phyloP scores from a whole-genome alignment of 2,797 vertebrate species.

The Lycodopsis pacificus region DNA sequence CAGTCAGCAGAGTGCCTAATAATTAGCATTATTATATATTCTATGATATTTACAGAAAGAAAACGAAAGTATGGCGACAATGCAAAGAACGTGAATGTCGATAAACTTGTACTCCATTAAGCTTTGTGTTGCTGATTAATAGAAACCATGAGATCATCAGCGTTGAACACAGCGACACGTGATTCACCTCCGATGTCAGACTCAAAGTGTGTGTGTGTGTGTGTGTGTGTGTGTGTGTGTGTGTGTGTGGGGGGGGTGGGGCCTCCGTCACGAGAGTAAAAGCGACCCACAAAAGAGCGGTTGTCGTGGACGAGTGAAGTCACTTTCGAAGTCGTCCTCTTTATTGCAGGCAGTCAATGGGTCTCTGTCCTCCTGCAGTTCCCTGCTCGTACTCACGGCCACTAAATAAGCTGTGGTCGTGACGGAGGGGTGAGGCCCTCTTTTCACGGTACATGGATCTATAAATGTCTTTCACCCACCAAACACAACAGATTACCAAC shows the following conservation, averaged over 20 bases:
- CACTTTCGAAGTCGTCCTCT: slow-evolving; percentile 43
- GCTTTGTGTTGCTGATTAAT: neutral
- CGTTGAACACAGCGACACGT: slow-evolving; percentile 13
- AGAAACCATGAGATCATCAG: slow-evolving; percentile 9
- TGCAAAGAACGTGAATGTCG: neutral
- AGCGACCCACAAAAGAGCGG: slow-evolving; percentile 30
- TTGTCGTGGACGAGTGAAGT: slow-evolving; percentile 60
- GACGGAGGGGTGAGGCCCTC: neutral
- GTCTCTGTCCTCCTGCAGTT: slow-evolving; percentile 46
- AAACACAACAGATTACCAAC: neutral
- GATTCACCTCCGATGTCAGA: slow-evolving; percentile 18
- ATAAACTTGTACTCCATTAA: neutral
- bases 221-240: too few species aligned
- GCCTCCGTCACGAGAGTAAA: slow-evolving; percentile 23
- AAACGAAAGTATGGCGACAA: neutral
- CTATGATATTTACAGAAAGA: neutral
- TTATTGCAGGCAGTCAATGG: slow-evolving; percentile 50
- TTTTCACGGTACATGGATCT: neutral
- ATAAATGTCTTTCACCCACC: neutral
- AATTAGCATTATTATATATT: too few species aligned
- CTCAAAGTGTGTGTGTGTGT: too few species aligned
- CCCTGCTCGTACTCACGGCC: slow-evolving; percentile 40
- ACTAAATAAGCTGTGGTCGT: slow-evolving; percentile 5
- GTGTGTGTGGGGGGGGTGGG: neutral
- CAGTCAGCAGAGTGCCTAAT: neutral